Conservation (phyloP, 1,140 invertebrate genomes). For the Dreissena rostriformis region DNA sequence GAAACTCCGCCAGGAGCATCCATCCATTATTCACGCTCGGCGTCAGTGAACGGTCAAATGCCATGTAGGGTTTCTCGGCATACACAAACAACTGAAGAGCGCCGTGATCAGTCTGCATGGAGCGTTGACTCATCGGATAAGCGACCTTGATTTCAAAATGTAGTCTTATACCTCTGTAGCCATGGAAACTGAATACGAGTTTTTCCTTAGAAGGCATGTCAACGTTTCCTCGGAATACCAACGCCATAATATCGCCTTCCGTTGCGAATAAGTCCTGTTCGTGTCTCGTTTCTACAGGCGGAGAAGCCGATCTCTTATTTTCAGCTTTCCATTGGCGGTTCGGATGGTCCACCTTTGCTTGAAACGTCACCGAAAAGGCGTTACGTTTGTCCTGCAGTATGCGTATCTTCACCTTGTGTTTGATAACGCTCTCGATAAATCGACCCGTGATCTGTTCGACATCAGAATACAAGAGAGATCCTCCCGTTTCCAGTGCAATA, state of each 20-base stretch:
- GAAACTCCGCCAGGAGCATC: conserved; percentile 38
- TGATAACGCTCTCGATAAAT: conserved; percentile 22
- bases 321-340: conserved; percentile 12
- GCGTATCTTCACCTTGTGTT: conserved; percentile 9
- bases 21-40: conserved; percentile 27
- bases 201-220: conserved; percentile 12
- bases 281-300: too few relatives aligned
- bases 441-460: conserved; percentile 17
- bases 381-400: conserved; percentile 24
- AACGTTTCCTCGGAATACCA: conserved; percentile 45
- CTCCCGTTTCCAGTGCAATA: conserved; percentile 36
- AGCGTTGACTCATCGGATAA: conserved; percentile 35
- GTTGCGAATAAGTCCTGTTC: too few relatives aligned
- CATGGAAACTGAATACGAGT: conserved; percentile 36
- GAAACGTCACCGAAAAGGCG: conserved; percentile 3
- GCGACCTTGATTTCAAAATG: conserved; percentile 39
- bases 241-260: conserved; percentile 27
- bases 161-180: conserved; percentile 24
- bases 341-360: conserved; percentile 8
- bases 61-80: too few relatives aligned
- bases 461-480: conserved; percentile 29
- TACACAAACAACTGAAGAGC: conserved; percentile 42
- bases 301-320: too few relatives aligned
- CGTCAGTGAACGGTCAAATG: conserved; percentile 7
- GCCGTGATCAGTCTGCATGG: conserved; percentile 39